Evolutionary conservation across 2,113 vertebrate genomes (phyloP), one percentile per base, ranked within the genome.

Genomic region (Pandion haliaetus): DNA sequence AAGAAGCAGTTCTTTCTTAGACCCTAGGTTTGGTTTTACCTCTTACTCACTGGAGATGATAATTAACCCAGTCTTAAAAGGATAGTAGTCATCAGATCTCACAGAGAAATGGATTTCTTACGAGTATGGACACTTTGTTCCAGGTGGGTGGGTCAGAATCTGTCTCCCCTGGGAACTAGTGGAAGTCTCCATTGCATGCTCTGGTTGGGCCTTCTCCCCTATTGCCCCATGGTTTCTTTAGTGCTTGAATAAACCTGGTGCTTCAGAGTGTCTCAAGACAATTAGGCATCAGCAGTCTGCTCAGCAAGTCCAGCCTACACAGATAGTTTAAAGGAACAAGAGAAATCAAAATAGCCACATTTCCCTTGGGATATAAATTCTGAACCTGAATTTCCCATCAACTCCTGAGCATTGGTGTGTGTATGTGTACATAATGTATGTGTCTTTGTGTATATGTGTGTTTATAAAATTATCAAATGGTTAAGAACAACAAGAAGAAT

Each of bases 181-280:
- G 55, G 52, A 81, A 73, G 32, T 55, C 29, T 77, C 26, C 36
- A 32, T 23, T 71, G 24, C 24, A 6, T 21, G 21, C 16, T 10
- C 8, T 42, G 6, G 0, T 6, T 59, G 50, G 12, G 23, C 28
- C 2, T 2, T 42, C 9, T 18, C 7, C 23, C 1, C 4, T 44
- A 4, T 40, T 86, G 34, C 45, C 38, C 17, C 4, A 8, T 28
- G 34, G 8, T 54, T 54, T 71, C 79, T 58, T 44, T 8, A 55
- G 38, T n/a, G 40, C 23, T 34, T 72, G 32, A 72, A n/a, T 63
- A 58, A 62, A 58, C 26, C 4, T 50, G 34, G 17, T 80, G 45
- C 67, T 84, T 90, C 32, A 76, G 36, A 20, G 9, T 20, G 6
- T 63, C 49, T 32, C 58, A 81, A 31, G 66, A 20, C 23, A 47